Conservation (phyloP, 2,113 vertebrate species). For the Columba livia region DNA sequence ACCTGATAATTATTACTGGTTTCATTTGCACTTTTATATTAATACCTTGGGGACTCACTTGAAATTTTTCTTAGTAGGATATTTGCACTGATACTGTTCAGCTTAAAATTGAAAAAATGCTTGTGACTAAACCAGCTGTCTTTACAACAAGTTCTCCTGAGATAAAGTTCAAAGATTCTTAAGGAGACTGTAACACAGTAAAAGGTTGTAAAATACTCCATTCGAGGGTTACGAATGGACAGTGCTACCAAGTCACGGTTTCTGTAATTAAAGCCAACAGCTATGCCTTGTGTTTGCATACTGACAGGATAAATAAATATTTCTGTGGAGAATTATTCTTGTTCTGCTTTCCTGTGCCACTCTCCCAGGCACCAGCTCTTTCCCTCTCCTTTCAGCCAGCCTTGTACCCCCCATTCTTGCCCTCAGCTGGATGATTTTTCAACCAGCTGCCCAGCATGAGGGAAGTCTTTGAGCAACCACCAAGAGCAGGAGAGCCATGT, state of each 20-base stretch:
- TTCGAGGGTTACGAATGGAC: background rate
- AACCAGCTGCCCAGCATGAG: accelerated
- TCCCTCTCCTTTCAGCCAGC: background rate
- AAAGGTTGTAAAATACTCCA: background rate
- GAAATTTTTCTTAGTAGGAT: background rate
- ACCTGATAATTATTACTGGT: background rate
- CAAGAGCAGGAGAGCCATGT: background rate
- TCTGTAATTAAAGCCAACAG: background rate
- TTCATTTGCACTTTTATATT: background rate
- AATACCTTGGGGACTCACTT: background rate
- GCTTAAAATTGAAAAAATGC: background rate
- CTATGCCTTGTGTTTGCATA: background rate
- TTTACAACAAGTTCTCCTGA: background rate
- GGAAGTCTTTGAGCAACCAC: background rate
- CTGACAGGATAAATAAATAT: background rate
- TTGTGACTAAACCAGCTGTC: background rate
- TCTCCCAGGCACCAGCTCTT: background rate
- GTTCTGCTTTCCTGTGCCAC: background rate
- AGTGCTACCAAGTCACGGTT: background rate
- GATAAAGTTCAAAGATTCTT: background rate
- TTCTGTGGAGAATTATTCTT: background rate
- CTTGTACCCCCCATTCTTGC: background rate
- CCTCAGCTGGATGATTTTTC: background rate
- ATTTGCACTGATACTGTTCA: background rate
- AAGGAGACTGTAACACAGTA: background rate